phyloP scores from a whole-genome alignment of 2,797 vertebrate species.

The Dendrocincla tyrannina region DNA sequence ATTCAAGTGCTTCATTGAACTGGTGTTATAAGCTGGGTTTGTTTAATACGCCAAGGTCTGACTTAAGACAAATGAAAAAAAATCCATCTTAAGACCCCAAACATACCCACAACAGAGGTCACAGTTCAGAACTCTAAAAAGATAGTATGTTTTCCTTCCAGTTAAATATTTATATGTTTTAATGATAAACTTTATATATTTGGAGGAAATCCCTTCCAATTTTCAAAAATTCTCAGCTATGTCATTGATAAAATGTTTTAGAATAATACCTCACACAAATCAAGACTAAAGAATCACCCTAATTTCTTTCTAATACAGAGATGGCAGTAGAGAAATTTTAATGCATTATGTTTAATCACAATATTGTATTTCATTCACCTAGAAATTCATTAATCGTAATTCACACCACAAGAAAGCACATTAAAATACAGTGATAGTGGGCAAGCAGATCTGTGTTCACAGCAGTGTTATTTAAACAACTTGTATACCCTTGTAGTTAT shows the following conservation, averaged over 20 bases:
- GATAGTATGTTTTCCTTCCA: background rate
- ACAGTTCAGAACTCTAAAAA: background rate
- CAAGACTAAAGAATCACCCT: background rate
- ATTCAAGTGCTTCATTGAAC: background rate
- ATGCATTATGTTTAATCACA: conserved; percentile 40
- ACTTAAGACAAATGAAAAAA: background rate
- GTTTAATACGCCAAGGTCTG: background rate
- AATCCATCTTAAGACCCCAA: background rate
- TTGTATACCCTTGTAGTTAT: background rate
- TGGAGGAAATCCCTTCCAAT: background rate
- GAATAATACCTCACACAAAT: background rate
- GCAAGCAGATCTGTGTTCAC: background rate
- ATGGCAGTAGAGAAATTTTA: conserved; percentile 10
- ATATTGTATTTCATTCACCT: conserved; percentile 50
- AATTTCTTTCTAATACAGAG: conserved; percentile 1
- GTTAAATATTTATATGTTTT: background rate
- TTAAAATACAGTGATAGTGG: background rate
- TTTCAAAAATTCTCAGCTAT: background rate
- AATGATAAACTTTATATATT: background rate
- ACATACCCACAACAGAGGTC: background rate
- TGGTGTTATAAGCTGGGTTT: background rate
- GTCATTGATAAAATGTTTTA: background rate
- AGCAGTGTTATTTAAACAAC: background rate
- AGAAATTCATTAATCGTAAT: conserved; percentile 65
- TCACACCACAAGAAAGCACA: conserved; percentile 16